A percentile compares a stretch with the other conserved stretches of the same genome.
Evolutionary conservation across 1,140 invertebrate genomes (phyloP).

Genomic region (Spodoptera litura): DNA sequence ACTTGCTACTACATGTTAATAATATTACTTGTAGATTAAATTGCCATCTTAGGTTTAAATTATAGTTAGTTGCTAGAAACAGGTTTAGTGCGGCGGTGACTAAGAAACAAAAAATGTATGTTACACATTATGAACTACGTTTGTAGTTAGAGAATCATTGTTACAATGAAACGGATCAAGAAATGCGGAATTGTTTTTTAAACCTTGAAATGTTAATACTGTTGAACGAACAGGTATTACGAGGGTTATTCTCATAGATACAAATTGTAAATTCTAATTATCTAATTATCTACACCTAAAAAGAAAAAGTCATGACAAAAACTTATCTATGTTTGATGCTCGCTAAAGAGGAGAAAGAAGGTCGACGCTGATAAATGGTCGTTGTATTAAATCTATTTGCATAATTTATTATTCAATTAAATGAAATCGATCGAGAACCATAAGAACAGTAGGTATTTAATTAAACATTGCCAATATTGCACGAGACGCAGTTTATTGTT

Average conservation of each 20-base stretch:
- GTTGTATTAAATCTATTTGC: no score
- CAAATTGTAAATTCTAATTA: no score
- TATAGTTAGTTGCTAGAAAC: background rate
- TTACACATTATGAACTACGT: background rate
- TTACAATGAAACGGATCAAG: slow-evolving; percentile 19
- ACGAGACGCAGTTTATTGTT: background rate
- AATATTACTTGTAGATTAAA: background rate
- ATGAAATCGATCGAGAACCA: background rate
- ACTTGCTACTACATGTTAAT: no score
- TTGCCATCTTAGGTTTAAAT: background rate
- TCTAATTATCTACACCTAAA: no score
- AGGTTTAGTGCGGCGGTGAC: background rate
- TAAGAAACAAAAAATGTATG: slow-evolving; percentile 16
- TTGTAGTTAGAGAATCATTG: background rate
- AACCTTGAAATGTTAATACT: slow-evolving; percentile 49
- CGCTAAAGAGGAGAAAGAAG: no score
- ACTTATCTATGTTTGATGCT: no score
- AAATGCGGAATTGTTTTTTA: slow-evolving; percentile 55
- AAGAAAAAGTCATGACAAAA: no score
- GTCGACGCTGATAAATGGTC: no score
- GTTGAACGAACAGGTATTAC: background rate
- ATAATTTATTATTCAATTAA: no score
- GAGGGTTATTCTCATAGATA: no score
- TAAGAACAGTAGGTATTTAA: background rate
- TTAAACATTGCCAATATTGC: slow-evolving; percentile 3